A percentile compares a stretch with the other conserved stretches of the same genome.
phyloP scores from a whole-genome alignment of 2,888 invertebrate genomes.

The Parnassius glacialis region DNA sequence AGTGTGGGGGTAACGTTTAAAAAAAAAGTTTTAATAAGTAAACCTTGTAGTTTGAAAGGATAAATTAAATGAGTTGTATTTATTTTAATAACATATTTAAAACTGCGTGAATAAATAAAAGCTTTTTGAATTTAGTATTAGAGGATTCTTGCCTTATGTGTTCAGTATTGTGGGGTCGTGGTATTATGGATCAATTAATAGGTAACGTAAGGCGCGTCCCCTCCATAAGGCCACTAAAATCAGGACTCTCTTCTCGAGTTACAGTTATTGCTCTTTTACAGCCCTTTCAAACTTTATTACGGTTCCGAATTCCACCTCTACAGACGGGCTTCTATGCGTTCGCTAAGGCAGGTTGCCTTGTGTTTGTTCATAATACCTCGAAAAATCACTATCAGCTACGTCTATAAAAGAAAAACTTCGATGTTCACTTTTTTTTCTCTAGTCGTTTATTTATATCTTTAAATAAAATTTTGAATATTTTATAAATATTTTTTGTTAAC shows the following conservation, averaged over 20 bases:
- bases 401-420: background rate
- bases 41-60: no score
- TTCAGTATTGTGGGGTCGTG: constrained; percentile 28
- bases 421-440: no score
- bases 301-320: constrained; percentile 71
- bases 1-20: no score
- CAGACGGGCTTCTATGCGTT: constrained; percentile 31
- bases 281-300: constrained; percentile 80
- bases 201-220: constrained; percentile 60
- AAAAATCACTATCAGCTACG: background rate
- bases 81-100: no score
- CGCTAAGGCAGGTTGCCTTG: constrained; percentile 40
- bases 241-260: constrained; percentile 68
- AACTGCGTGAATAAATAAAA: no score
- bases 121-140: no score
- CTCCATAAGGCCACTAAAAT: constrained; percentile 68
- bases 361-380: constrained; percentile 48
- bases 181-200: constrained; percentile 72
- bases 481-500: no score
- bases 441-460: no score
- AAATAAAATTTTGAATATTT: no score
- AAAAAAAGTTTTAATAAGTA: no score
- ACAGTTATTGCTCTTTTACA: constrained; percentile 80
- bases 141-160: no score
- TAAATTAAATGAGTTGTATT: no score